Percentiles rank a stretch among this genome's conserved stretches.
Evolutionary conservation across 2,113 vertebrate species (phyloP).

Genomic region (Ptyas mucosa): DNA sequence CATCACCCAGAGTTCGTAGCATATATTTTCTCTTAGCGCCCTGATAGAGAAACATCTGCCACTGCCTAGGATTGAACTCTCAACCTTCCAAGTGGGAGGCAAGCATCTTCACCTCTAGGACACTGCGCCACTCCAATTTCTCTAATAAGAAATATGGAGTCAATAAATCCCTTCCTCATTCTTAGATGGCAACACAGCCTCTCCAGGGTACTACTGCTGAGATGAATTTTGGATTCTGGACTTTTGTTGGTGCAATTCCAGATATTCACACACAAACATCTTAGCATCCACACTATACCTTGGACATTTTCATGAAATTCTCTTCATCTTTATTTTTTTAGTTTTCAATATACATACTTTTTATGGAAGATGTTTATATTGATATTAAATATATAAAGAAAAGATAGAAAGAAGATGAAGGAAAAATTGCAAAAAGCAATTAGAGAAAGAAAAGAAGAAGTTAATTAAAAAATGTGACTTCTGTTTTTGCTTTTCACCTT

Average conservation of each 20-base stretch:
- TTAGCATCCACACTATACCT: neutral
- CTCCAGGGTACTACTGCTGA: neutral
- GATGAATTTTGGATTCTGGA: neutral
- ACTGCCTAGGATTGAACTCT: neutral
- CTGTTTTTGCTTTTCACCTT: neutral
- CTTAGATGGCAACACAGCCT: neutral
- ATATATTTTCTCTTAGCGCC: neutral
- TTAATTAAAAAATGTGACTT: neutral
- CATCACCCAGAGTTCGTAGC: neutral
- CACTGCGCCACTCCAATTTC: neutral
- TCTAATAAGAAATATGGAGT: neutral
- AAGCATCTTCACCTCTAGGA: neutral
- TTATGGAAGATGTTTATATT: neutral
- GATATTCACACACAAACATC: neutral
- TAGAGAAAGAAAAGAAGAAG: neutral
- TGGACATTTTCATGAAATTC: neutral
- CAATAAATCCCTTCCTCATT: neutral
- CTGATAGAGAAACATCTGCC: neutral
- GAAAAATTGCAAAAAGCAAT: neutral
- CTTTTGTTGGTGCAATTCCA: neutral
- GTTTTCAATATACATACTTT: neutral
- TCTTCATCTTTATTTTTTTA: neutral
- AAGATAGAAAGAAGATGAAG: neutral
- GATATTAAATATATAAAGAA: neutral
- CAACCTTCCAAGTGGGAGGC: neutral